phyloP scores from a whole-genome alignment of 2,888 invertebrate genomes.

The Eupithecia subfuscata region DNA sequence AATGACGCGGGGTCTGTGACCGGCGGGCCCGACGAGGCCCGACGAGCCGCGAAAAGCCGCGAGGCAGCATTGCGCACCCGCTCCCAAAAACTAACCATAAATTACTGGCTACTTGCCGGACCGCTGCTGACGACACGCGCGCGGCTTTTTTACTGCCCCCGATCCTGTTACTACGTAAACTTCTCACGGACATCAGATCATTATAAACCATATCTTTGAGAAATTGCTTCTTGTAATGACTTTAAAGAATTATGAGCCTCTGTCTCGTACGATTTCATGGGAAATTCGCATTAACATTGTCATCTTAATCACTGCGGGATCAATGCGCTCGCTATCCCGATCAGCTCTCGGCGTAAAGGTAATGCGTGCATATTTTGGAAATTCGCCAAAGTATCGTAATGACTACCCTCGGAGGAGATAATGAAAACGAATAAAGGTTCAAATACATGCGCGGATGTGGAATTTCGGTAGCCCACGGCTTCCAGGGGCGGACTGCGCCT shows the following conservation, averaged over 20 bases:
- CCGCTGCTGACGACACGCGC: constrained; percentile 78
- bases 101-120: constrained; percentile 82
- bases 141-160: constrained; percentile 68
- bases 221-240: constrained; percentile 75
- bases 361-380: constrained; percentile 44
- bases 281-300: constrained; percentile 57
- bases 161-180: constrained; percentile 80
- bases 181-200: constrained; percentile 78
- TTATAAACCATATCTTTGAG: constrained; percentile 70
- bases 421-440: constrained; percentile 59
- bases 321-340: constrained; percentile 48
- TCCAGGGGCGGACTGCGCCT: constrained; percentile 58
- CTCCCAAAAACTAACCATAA: constrained; percentile 85
- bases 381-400: constrained; percentile 43
- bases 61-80: constrained; percentile 79
- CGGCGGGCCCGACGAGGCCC: constrained; percentile 55
- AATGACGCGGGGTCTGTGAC: constrained; percentile 81
- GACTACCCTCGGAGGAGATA: constrained; percentile 46
- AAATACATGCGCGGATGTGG: constrained; percentile 60
- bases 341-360: constrained; percentile 36
- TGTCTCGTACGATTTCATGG: constrained; percentile 63
- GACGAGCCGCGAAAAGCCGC: constrained; percentile 71
- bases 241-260: constrained; percentile 66
- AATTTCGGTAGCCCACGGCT: constrained; percentile 78
- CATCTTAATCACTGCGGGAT: constrained; percentile 54